Evolutionary conservation across 2,797 vertebrate species (phyloP).

Genomic region (Cichlasoma orientale): DNA sequence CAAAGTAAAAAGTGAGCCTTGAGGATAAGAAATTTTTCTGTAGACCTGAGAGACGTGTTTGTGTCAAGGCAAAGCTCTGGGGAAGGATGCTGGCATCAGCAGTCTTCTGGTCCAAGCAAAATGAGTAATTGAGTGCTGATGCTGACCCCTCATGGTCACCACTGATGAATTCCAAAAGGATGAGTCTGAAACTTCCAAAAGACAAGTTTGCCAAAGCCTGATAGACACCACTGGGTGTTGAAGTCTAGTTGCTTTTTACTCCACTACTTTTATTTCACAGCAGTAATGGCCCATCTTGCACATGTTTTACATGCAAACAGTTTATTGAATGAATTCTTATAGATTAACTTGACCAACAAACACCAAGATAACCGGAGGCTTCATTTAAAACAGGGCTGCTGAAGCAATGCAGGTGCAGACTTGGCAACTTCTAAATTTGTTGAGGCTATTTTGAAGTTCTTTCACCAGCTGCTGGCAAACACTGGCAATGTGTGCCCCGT

Average conservation of each 20-base stretch:
- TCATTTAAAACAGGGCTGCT: too few species aligned
- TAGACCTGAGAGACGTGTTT: neutral
- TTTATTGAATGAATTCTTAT: neutral
- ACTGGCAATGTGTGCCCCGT: too few species aligned
- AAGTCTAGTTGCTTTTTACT: neutral
- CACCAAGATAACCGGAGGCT: neutral
- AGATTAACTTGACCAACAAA: neutral
- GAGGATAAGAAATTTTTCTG: neutral
- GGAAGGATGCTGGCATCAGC: neutral
- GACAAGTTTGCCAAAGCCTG: accelerated
- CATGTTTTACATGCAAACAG: neutral
- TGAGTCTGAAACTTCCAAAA: neutral
- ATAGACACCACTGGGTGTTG: neutral
- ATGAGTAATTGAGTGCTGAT: neutral
- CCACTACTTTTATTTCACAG: neutral
- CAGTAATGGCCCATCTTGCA: neutral
- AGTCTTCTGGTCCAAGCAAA: neutral
- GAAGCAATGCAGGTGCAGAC: too few species aligned
- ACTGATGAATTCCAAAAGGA: neutral
- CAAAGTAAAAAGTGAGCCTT: neutral
- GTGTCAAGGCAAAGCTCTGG: neutral
- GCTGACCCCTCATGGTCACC: neutral
- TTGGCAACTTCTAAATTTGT: too few species aligned
- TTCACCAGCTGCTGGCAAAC: too few species aligned
- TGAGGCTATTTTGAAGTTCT: too few species aligned